A percentile compares a stretch with the other conserved stretches of the same genome.
phyloP scores from a whole-genome alignment of 2,113 vertebrate genomes.

The Chascanopsetta lugubris region DNA sequence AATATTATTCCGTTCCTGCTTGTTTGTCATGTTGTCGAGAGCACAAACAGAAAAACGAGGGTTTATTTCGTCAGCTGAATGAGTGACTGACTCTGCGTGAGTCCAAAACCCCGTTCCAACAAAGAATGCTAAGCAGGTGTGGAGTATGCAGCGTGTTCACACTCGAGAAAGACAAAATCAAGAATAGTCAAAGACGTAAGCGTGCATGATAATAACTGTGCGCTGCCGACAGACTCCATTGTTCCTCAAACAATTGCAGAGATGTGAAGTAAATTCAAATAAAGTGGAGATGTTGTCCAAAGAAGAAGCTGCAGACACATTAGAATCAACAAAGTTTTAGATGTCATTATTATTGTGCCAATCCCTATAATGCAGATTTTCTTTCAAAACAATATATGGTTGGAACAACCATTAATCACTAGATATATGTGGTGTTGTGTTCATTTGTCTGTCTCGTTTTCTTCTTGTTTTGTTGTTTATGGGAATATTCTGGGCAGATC shows the following conservation, averaged over 20 bases:
- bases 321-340: too few relatives aligned
- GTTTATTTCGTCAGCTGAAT: conserved; percentile 16
- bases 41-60: conserved; percentile 48
- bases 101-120: conserved; percentile 20
- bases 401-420: too few relatives aligned
- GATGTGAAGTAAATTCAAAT: not conserved
- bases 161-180: conserved; percentile 11
- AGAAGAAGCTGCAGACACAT: not conserved
- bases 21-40: conserved; percentile 43
- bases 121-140: conserved; percentile 16
- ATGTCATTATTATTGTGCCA: too few relatives aligned
- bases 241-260: not conserved
- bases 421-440: too few relatives aligned
- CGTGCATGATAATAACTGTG: conserved; percentile 19
- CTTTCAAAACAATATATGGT: too few relatives aligned
- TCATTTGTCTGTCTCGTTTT: too few relatives aligned
- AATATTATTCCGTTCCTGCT: conserved; percentile 45
- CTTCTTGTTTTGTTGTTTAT: too few relatives aligned
- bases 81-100: conserved; percentile 15
- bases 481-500: too few relatives aligned
- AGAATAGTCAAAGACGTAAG: conserved; percentile 4
- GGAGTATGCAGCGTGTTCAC: conserved; percentile 9
- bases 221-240: conserved; percentile 2
- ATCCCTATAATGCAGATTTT: too few relatives aligned
- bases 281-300: not conserved